Percentiles rank a stretch among this genome's conserved stretches.
Conservation (phyloP, 2,888 invertebrate species). For the Gibbula magus region DNA sequence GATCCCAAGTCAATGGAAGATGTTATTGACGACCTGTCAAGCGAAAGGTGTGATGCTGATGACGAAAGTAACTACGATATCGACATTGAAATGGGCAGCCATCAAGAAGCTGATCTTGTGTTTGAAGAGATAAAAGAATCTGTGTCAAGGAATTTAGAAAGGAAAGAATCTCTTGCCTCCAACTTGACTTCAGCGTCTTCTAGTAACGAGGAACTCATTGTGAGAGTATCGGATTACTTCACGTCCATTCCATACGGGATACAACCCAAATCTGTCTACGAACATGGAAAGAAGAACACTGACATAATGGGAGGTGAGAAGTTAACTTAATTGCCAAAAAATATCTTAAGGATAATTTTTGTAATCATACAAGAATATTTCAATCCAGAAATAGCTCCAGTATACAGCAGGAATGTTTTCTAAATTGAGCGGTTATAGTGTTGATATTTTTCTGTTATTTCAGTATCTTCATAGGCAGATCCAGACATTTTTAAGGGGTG, state of each 20-base stretch:
- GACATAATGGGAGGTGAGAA: conserved; percentile 72
- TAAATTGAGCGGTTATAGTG: no score
- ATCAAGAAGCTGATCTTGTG: conserved; percentile 46
- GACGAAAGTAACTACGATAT: conserved; percentile 40
- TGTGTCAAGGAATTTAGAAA: conserved; percentile 43
- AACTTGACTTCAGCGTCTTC: conserved; percentile 33
- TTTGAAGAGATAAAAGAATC: conserved; percentile 55
- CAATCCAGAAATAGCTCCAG: no score
- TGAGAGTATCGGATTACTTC: conserved; percentile 61
- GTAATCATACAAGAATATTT: no score
- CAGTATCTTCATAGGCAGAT: no score
- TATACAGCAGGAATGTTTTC: no score
- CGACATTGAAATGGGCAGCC: conserved; percentile 34
- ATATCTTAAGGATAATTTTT: no score
- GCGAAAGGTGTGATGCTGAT: conserved; percentile 5
- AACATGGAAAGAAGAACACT: conserved; percentile 65
- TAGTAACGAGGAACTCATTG: conserved; percentile 43
- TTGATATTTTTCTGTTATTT: no score
- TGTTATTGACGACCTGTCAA: neutral
- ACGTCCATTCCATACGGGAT: conserved; percentile 65
- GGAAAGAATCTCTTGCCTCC: conserved; percentile 46
- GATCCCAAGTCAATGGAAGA: neutral
- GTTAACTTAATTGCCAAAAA: neutral
- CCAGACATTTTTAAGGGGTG: no score
- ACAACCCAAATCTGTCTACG: conserved; percentile 64